Conservation (phyloP, 1,140 invertebrate species). For the Panagrolaimus sp. region DNA sequence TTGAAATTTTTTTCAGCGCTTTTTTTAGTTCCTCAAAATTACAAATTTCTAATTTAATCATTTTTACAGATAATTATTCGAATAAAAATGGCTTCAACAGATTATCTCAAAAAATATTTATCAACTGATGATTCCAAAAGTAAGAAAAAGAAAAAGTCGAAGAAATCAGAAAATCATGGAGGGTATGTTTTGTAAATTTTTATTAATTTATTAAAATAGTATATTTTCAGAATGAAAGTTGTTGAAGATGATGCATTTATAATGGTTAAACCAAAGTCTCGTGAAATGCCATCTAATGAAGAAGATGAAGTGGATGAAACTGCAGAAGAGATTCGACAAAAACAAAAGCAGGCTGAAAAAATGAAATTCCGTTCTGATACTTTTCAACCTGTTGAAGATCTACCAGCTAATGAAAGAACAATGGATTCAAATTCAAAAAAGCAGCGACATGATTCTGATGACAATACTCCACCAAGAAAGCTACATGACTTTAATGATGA, state of each 20-base stretch:
- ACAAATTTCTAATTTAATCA: too few species aligned
- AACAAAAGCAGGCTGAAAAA: slow-evolving; percentile 1
- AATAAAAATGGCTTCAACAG: slow-evolving; percentile 23
- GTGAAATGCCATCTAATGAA: slow-evolving; percentile 20
- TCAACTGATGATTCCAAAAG: slow-evolving; percentile 18
- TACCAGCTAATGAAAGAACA: too few species aligned
- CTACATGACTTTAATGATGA: slow-evolving; percentile 12
- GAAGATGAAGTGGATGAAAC: slow-evolving; percentile 35
- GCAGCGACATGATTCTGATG: not conserved
- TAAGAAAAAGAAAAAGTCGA: slow-evolving; percentile 38
- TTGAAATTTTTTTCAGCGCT: too few species aligned
- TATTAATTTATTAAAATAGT: not conserved
- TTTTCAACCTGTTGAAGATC: too few species aligned
- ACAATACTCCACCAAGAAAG: not conserved
- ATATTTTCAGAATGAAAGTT: slow-evolving; percentile 33
- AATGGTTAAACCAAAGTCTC: slow-evolving; percentile 11
- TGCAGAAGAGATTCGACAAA: slow-evolving; percentile 25
- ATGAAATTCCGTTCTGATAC: too few species aligned
- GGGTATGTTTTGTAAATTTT: not conserved
- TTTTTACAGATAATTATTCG: too few species aligned
- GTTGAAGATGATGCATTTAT: slow-evolving; percentile 39
- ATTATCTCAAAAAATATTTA: slow-evolving; percentile 37
- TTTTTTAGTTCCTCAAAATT: too few species aligned
- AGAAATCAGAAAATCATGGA: slow-evolving; percentile 22
- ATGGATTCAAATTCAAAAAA: too few species aligned